Percentiles rank a stretch among this genome's conserved stretches.
Conservation (phyloP, 2,113 vertebrate genomes). For the Nothoprocta pentlandii region DNA sequence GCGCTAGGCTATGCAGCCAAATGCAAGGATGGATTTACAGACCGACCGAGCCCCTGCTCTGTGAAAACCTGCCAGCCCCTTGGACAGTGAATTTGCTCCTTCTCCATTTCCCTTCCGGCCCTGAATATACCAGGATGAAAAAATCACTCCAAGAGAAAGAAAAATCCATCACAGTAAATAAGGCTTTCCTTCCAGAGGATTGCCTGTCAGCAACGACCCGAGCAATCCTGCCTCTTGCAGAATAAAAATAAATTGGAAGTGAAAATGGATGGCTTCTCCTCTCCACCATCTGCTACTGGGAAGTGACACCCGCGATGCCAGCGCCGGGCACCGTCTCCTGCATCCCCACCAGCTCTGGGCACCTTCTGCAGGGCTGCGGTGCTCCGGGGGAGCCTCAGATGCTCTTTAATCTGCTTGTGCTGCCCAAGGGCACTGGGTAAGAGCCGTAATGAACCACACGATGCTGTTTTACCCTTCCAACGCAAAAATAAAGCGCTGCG, state of each 20-base stretch:
- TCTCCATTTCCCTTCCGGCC: neutral
- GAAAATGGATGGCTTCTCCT: constrained; percentile 61
- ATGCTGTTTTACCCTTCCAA: neutral
- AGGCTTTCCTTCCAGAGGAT: constrained; percentile 39
- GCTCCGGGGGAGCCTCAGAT: neutral
- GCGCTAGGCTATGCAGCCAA: neutral
- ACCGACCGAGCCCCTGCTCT: neutral
- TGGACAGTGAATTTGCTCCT: neutral
- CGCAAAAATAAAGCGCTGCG: neutral
- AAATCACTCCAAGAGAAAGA: constrained; percentile 9
- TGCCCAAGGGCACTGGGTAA: neutral
- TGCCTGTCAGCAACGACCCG: constrained; percentile 54
- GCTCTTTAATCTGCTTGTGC: neutral
- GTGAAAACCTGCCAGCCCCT: neutral
- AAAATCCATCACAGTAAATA: neutral
- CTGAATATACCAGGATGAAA: neutral
- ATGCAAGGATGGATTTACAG: neutral
- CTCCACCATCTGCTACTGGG: constrained; percentile 60
- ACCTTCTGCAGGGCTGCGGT: neutral
- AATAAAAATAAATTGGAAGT: constrained; percentile 49
- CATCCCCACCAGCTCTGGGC: neutral
- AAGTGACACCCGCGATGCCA: neutral
- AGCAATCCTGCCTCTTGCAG: constrained; percentile 44
- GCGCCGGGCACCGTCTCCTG: neutral
- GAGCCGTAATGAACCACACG: neutral